These are phyloP conservation scores for Sphaerophoria rueppellii DNA, from an alignment of 2,888 invertebrate genomes.

Conservation along the genomic window DNA sequence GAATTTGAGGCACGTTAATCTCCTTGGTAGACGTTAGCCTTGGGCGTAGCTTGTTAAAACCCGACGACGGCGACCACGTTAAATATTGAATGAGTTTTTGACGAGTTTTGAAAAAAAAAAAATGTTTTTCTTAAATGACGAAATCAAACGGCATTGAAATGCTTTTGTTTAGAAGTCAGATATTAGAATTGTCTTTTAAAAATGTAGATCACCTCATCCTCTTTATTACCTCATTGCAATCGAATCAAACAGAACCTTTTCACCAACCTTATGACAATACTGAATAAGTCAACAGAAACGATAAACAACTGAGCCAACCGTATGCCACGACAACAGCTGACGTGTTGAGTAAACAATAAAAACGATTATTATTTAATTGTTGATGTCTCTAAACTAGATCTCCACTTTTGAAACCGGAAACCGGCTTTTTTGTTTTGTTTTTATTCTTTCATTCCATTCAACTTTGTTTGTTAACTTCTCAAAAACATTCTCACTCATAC, in stretches of 20 bases:
- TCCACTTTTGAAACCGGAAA: conserved; percentile 24
- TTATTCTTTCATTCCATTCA: conserved; percentile 28
- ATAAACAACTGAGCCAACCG: background rate
- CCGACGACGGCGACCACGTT: no score
- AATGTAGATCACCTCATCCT: background rate
- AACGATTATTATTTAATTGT: conserved; percentile 8
- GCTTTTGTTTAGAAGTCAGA: no score
- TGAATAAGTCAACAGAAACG: background rate
- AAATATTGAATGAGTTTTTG: no score
- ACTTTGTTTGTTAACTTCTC: background rate
- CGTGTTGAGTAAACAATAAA: conserved; percentile 30
- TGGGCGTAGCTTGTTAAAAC: no score
- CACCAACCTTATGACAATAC: conserved; percentile 4
- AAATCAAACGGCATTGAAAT: no score
- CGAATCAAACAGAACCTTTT: background rate
- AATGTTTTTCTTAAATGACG: no score
- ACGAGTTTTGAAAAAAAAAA: no score
- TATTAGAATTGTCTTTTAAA: no score
- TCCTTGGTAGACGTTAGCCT: no score
- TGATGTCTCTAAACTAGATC: background rate
- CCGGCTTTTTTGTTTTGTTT: conserved; percentile 55
- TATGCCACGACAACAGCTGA: background rate
- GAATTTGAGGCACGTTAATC: no score
- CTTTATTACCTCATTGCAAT: background rate
- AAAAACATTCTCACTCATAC: background rate